Percentiles rank a stretch among this genome's conserved stretches.
These are phyloP conservation scores for Archips crataeganus DNA, from an alignment of 2,888 invertebrate genomes.

Conservation along the genomic window DNA sequence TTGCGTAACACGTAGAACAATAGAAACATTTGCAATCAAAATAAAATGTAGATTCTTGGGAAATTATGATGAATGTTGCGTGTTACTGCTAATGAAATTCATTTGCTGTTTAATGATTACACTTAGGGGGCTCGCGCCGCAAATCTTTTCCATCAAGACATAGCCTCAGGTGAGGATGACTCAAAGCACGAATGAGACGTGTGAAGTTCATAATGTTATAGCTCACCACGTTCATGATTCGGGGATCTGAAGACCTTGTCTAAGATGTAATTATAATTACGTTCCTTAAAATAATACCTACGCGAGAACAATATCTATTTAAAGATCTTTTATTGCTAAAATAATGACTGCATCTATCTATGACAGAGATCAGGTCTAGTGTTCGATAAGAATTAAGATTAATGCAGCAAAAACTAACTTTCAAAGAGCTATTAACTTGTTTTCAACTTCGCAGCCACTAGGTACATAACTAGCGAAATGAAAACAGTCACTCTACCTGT, in stretches of 20 bases:
- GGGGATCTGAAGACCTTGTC: constrained; percentile 14
- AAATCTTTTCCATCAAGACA: constrained; percentile 48
- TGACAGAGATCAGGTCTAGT: background rate
- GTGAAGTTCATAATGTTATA: constrained; percentile 22
- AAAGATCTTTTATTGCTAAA: constrained; percentile 1
- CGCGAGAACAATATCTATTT: background rate
- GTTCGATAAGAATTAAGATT: background rate
- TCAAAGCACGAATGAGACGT: constrained; percentile 34
- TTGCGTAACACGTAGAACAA: constrained; percentile 35
- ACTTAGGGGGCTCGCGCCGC: constrained; percentile 53
- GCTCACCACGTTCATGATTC: constrained; percentile 10
- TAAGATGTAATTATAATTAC: background rate
- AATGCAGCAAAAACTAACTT: background rate
- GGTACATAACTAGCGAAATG: background rate
- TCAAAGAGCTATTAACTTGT: background rate
- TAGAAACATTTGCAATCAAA: constrained; percentile 28
- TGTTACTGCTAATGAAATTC: constrained; percentile 54
- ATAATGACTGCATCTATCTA: background rate
- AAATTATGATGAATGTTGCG: constrained; percentile 51
- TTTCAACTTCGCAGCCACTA: background rate
- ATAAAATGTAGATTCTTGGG: constrained; percentile 22
- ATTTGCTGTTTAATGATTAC: constrained; percentile 62
- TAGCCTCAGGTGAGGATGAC: constrained; percentile 48
- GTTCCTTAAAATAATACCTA: background rate
- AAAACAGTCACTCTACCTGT: background rate